These are phyloP conservation scores for Butorides virescens DNA, from an alignment of 2,113 vertebrate genomes.

Conservation along the genomic window DNA sequence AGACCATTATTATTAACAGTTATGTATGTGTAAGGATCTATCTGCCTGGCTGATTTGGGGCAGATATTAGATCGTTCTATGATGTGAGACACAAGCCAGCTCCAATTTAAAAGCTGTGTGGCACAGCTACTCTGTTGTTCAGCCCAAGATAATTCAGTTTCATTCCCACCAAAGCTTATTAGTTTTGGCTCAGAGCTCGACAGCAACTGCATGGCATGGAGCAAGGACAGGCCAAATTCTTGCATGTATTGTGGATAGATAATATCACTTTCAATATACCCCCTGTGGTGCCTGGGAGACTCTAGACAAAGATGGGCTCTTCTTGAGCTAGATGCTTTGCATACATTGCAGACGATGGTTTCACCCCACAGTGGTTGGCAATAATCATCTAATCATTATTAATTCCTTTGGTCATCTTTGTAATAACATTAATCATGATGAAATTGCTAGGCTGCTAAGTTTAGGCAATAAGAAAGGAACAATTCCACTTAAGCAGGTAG, in stretches of 20 bases:
- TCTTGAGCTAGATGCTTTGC: neutral
- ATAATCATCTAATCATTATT: constrained; percentile 24
- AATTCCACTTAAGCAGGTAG: neutral
- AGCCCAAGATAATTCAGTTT: neutral
- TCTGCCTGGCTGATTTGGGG: neutral
- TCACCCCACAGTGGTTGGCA: neutral
- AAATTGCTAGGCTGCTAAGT: neutral
- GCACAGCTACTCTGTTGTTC: neutral
- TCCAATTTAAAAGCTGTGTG: neutral
- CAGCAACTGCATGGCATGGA: neutral
- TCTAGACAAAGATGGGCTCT: neutral
- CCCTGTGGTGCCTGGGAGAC: neutral
- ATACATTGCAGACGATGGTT: neutral
- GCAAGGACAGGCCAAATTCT: neutral
- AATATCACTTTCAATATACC: neutral
- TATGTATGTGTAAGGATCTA: neutral
- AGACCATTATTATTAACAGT: neutral
- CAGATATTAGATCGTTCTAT: neutral
- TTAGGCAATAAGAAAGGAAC: neutral
- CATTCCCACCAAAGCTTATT: neutral
- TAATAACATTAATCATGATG: neutral
- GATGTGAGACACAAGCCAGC: accelerated
- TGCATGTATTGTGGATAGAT: accelerated
- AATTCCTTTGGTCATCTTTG: constrained; percentile 5
- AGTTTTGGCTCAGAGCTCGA: constrained; percentile 13